Evolutionary conservation across 2,888 invertebrate genomes (phyloP).

Genomic region (Camponotus fellah): DNA sequence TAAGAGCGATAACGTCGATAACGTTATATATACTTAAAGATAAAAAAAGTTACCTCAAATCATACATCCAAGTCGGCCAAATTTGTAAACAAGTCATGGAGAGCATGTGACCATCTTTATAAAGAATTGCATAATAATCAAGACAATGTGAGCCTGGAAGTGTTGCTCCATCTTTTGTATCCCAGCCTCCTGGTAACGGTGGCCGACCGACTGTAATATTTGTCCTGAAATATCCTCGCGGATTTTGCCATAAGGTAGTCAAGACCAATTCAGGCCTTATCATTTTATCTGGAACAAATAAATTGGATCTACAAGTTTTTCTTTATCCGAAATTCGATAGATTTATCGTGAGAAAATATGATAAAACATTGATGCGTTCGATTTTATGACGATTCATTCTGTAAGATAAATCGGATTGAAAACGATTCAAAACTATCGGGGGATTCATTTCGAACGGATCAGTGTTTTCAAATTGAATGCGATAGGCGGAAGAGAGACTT

Average conservation of each 20-base stretch:
- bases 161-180: slow-evolving; percentile 84
- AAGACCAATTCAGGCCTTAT: slow-evolving; percentile 78
- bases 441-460: slow-evolving; percentile 49
- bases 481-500: slow-evolving; percentile 53
- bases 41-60: slow-evolving; percentile 84
- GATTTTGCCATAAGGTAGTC: slow-evolving; percentile 76
- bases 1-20: neutral
- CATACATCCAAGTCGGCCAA: slow-evolving; percentile 95
- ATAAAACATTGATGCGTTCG: slow-evolving; percentile 27
- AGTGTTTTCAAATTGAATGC: slow-evolving; percentile 52
- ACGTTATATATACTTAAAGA: neutral
- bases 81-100: slow-evolving; percentile 92
- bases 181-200: slow-evolving; percentile 86
- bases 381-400: slow-evolving; percentile 22
- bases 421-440: slow-evolving; percentile 50
- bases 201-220: slow-evolving; percentile 83
- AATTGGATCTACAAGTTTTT: slow-evolving; percentile 50
- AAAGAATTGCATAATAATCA: slow-evolving; percentile 91
- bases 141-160: slow-evolving; percentile 88
- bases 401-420: slow-evolving; percentile 49
- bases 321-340: neutral
- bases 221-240: slow-evolving; percentile 84
- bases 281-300: slow-evolving; percentile 76
- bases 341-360: slow-evolving; percentile 32
- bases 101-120: slow-evolving; percentile 88